Percentiles rank a stretch among this genome's conserved stretches.
Evolutionary conservation across 2,797 vertebrate species (phyloP).

Genomic region (Acanthornis magna): DNA sequence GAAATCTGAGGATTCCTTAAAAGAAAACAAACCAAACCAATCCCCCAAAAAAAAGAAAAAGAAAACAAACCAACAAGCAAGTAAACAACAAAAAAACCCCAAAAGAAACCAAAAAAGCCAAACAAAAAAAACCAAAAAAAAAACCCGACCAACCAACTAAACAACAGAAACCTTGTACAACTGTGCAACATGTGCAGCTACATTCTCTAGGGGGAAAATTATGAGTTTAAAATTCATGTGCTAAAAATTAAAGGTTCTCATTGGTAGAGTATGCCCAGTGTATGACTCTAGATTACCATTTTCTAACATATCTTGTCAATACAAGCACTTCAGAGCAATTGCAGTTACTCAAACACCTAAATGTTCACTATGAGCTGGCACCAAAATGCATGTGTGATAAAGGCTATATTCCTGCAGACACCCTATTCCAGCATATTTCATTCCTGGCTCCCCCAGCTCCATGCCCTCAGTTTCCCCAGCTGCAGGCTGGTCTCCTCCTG

Average conservation of each 20-base stretch:
- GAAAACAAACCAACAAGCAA: background rate
- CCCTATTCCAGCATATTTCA: accelerated
- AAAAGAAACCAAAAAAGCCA: no score
- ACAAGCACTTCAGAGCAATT: background rate
- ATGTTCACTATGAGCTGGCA: background rate
- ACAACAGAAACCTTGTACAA: accelerated
- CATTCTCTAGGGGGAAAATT: background rate
- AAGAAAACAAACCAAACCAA: accelerated
- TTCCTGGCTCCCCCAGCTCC: background rate
- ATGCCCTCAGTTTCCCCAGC: background rate
- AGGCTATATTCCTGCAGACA: background rate
- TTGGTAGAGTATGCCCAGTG: background rate
- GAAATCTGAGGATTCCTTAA: background rate
- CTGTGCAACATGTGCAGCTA: background rate
- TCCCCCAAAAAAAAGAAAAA: background rate
- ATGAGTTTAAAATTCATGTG: background rate
- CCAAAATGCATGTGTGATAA: background rate
- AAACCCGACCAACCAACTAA: background rate
- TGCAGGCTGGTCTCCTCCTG: background rate
- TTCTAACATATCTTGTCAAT: background rate
- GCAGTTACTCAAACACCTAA: background rate
- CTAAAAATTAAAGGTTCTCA: background rate
- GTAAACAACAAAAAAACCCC: background rate
- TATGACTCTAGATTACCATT: background rate
- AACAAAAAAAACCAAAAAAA: no score